These are phyloP conservation scores for Oryzaephilus surinamensis DNA, from an alignment of 1,140 invertebrate species.

Conservation along the genomic window DNA sequence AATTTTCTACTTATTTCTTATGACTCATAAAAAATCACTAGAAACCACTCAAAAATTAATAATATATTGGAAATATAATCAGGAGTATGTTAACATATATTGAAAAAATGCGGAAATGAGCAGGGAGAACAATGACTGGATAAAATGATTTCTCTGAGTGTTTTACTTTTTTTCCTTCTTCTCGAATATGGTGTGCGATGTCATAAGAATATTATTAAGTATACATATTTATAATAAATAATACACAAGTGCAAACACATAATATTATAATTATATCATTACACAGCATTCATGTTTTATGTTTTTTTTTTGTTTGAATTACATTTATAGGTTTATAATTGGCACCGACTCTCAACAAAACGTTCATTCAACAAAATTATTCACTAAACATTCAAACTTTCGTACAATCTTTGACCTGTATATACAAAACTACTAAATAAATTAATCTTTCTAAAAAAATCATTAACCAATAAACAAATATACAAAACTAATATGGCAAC, in stretches of 20 bases:
- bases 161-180: too few relatives aligned
- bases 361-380: constrained; percentile 7
- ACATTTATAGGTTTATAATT: constrained; percentile 30
- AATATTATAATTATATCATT: constrained; percentile 28
- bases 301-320: constrained; percentile 9
- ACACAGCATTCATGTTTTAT: constrained; percentile 30
- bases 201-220: constrained; percentile 31
- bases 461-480: background rate
- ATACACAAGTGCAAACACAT: constrained; percentile 34
- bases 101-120: constrained; percentile 5
- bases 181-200: constrained; percentile 18
- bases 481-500: constrained; percentile 20
- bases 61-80: constrained; percentile 21
- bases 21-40: constrained; percentile 14
- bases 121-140: too few relatives aligned
- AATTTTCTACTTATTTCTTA: constrained; percentile 16
- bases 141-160: too few relatives aligned
- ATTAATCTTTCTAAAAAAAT: background rate
- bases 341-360: constrained; percentile 24
- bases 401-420: constrained; percentile 14
- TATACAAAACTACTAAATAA: constrained; percentile 25
- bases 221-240: constrained; percentile 27
- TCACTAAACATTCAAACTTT: too few relatives aligned
- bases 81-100: constrained; percentile 1
- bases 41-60: constrained; percentile 21